phyloP scores from a whole-genome alignment of 2,113 vertebrate genomes.

The Syrmaticus mikado region DNA sequence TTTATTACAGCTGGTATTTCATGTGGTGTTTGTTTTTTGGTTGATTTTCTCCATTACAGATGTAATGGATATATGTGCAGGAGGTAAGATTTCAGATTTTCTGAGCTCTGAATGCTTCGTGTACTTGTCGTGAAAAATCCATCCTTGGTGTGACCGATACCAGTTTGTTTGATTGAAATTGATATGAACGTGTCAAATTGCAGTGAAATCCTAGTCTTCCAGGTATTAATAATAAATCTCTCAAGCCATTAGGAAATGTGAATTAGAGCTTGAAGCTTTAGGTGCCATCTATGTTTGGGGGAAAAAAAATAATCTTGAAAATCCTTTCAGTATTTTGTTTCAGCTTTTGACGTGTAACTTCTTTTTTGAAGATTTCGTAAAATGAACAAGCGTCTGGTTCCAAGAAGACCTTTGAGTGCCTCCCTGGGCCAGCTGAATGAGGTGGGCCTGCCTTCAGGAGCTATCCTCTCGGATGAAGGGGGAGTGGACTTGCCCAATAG shows the following conservation, averaged over 20 bases:
- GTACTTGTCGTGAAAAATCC: background rate
- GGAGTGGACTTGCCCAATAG: slow-evolving; percentile 85
- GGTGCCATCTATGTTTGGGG: background rate
- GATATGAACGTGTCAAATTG: background rate
- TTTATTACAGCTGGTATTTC: background rate
- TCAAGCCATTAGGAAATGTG: background rate
- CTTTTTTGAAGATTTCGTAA: slow-evolving; percentile 89
- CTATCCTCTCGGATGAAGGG: slow-evolving; percentile 89
- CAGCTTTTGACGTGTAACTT: background rate
- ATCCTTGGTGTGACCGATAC: background rate
- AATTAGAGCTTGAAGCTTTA: background rate
- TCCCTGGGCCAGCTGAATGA: slow-evolving; percentile 89
- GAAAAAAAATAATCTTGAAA: background rate
- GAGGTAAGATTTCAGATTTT: background rate
- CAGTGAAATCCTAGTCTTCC: background rate
- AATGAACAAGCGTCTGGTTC: slow-evolving; percentile 95
- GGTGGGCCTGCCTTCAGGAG: slow-evolving; percentile 86
- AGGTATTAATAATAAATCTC: background rate
- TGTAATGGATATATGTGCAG: background rate
- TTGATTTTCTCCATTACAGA: background rate
- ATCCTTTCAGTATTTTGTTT: background rate
- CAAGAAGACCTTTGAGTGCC: slow-evolving; percentile 86
- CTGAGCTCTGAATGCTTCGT: background rate
- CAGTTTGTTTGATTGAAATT: background rate
- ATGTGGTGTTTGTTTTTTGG: background rate